Evolutionary conservation across 2,113 vertebrate species (phyloP), one percentile per base, ranked within the genome.

Genomic region (Xyrauchen texanus): DNA sequence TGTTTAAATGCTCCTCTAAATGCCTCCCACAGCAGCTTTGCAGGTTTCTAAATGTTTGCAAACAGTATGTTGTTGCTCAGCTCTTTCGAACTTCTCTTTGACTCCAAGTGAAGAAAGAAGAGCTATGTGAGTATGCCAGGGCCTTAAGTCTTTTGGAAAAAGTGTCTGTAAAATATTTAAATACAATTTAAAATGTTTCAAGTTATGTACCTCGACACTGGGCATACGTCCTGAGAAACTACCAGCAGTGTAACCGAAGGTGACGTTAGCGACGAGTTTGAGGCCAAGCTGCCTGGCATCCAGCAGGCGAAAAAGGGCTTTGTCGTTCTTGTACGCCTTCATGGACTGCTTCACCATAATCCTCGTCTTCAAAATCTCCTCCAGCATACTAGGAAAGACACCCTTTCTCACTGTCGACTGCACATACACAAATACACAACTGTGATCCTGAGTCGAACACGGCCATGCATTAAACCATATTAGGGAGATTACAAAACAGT

Each of bases 191-290:
- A 34, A 34, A 34, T 34, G 21, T 34, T 34, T 34, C 21, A 34
- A 68, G 9, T 34, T n/a, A 47, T 4, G 10, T 63, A 98, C 98
- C 94, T 99, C 98, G 85, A 95, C 91, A 42, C 93, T 94, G 49
- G 98, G 96, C 98, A 99, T 99, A 86, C 97, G 94, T 76, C 98
- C 98, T 61, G 96, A 98, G 90, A 95, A 98, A 91, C 90, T 96
- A 88, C 97, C 98, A 79, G 96, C 85, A 13, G 98, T 93, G 88
- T 98, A 99, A 65, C 97, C 97, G 78, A 94, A 98, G 16, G 97
- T 98, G 85, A 98, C 95, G 82, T 99, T 99, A 85, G 98, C 94
- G 71, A 99, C 99, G 82, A 94, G 95, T 82, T 99, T 99, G 55
- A 99, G 96, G 81, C 96, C 97, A n/a, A 98, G 88, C 91, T 99